Percentiles rank a stretch among this genome's conserved stretches.
These are phyloP conservation scores for Camponotus fellah DNA, from an alignment of 2,888 invertebrate species.

Conservation along the genomic window DNA sequence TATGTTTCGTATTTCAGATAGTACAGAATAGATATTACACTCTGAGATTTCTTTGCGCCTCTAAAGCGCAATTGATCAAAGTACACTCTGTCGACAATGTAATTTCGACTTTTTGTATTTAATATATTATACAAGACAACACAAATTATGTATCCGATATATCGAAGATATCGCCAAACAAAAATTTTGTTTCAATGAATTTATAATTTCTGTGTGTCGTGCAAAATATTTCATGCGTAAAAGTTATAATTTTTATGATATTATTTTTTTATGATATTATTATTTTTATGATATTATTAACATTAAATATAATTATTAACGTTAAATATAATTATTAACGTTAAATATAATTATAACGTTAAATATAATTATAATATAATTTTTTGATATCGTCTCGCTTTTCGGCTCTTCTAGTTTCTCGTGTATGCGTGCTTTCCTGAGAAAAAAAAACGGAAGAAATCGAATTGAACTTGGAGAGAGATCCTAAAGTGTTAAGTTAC, in stretches of 20 bases:
- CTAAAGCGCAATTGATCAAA: background rate
- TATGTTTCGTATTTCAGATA: background rate
- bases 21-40: background rate
- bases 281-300: too few species aligned
- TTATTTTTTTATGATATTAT: constrained; percentile 11
- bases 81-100: background rate
- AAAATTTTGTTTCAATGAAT: background rate
- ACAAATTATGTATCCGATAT: background rate
- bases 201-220: background rate
- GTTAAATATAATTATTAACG: too few species aligned
- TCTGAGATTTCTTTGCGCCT: background rate
- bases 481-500: constrained; percentile 10
- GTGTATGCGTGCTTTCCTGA: background rate
- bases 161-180: background rate
- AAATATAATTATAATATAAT: too few species aligned
- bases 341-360: too few species aligned
- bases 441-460: background rate
- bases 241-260: background rate
- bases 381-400: background rate
- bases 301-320: too few species aligned
- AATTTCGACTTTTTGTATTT: background rate
- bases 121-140: background rate
- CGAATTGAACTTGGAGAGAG: background rate
- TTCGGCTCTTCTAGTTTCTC: background rate
- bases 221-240: background rate